These are phyloP conservation scores for Mobula hypostoma DNA, from an alignment of 2,113 vertebrate species.

Conservation along the genomic window DNA sequence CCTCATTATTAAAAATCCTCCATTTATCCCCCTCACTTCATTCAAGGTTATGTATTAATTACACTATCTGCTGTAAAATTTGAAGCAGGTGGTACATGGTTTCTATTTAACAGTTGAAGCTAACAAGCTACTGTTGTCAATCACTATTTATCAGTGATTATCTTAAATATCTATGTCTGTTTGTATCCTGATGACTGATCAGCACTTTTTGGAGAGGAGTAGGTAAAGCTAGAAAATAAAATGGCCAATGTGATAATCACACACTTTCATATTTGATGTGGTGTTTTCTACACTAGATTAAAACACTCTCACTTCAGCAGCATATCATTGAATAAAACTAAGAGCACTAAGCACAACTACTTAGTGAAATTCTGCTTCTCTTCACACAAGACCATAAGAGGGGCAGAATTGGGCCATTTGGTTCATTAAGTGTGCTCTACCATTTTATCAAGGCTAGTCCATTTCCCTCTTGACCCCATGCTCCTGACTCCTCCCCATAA, in stretches of 20 bases:
- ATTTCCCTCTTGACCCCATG: no score
- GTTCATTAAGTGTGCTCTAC: no score
- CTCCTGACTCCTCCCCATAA: no score
- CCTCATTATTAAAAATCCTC: neutral
- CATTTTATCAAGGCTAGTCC: no score
- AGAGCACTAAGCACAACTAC: neutral
- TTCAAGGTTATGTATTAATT: neutral
- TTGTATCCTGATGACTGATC: neutral
- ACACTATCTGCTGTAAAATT: neutral
- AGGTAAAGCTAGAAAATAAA: neutral
- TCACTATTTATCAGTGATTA: neutral
- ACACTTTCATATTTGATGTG: neutral
- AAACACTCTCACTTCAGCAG: neutral
- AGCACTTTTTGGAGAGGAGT: neutral
- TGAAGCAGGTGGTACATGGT: neutral
- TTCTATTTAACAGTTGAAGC: neutral
- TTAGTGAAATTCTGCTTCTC: neutral
- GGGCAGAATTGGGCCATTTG: no score
- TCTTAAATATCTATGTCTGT: neutral
- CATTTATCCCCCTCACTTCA: neutral
- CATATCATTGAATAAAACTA: neutral
- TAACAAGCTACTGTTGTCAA: neutral
- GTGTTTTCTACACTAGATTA: no score
- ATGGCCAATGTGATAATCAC: neutral
- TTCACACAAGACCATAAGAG: neutral